phyloP scores from a whole-genome alignment of 2,888 invertebrate genomes.

The Nomada ferruginata region DNA sequence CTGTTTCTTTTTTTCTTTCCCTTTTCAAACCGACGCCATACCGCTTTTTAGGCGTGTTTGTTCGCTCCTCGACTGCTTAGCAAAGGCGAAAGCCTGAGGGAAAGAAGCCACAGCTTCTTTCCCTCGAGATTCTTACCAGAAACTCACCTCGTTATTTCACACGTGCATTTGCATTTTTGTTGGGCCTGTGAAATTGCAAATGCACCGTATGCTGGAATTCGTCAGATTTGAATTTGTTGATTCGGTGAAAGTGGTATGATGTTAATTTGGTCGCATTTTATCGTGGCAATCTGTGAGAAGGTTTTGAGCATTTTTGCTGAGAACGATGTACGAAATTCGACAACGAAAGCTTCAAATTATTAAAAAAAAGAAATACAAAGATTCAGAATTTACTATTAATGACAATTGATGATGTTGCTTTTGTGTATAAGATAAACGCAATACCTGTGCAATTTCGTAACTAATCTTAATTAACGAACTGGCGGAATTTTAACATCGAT shows the following conservation, averaged over 20 bases:
- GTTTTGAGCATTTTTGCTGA: neutral
- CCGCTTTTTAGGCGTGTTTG: constrained; percentile 22
- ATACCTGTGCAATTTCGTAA: too few relatives aligned
- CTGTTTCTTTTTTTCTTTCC: neutral
- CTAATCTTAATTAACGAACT: too few relatives aligned
- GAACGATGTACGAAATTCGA: neutral
- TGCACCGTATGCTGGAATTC: neutral
- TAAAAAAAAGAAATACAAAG: too few relatives aligned
- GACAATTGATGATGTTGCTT: too few relatives aligned
- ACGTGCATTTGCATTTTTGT: constrained; percentile 66
- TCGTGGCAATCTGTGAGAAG: neutral
- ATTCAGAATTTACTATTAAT: too few relatives aligned
- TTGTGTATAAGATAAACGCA: too few relatives aligned
- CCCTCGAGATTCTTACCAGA: constrained; percentile 29
- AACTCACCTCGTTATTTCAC: constrained; percentile 55
- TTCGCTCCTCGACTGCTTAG: neutral
- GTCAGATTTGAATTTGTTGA: constrained; percentile 11
- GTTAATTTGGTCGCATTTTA: neutral
- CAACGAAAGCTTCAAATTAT: too few relatives aligned
- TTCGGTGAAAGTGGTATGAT: neutral
- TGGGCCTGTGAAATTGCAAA: constrained; percentile 21
- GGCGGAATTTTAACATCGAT: too few relatives aligned
- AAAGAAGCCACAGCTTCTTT: constrained; percentile 19
- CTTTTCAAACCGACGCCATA: constrained; percentile 11
- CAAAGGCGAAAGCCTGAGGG: constrained; percentile 8